Conservation (phyloP, 2,888 invertebrate genomes). For the Leptopterna dolabrata region DNA sequence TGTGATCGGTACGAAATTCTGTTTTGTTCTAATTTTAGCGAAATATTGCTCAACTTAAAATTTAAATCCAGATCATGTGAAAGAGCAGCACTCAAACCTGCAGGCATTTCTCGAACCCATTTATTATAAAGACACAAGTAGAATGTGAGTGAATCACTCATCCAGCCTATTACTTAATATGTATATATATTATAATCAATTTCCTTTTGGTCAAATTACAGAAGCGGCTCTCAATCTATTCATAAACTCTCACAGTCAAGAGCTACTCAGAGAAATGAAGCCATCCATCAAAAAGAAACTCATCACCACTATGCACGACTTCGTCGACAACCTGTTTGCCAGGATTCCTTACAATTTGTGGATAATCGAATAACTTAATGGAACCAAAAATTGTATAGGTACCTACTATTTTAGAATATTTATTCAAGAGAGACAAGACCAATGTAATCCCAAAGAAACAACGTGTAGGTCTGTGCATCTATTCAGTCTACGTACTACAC, state of each 20-base stretch:
- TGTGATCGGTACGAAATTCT: conserved; percentile 76
- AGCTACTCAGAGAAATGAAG: conserved; percentile 87
- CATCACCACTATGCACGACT: conserved; percentile 79
- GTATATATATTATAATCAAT: no score
- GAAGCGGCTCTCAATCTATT: conserved; percentile 87
- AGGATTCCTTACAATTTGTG: conserved; percentile 84
- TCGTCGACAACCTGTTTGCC: conserved; percentile 79
- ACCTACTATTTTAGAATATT: neutral
- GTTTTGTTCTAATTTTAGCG: no score
- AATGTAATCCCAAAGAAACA: neutral
- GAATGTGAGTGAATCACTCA: no score
- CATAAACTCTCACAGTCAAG: conserved; percentile 87
- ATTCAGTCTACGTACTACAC: neutral
- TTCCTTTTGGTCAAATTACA: conserved; percentile 65
- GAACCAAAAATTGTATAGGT: no score
- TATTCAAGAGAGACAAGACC: neutral
- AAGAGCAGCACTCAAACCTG: no score
- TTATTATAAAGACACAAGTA: no score
- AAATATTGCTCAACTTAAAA: no score
- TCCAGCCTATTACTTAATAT: no score
- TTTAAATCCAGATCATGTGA: no score
- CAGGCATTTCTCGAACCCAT: no score
- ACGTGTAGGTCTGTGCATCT: neutral
- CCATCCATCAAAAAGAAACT: conserved; percentile 83
- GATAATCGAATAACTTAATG: conserved; percentile 70